phyloP scores from a whole-genome alignment of 2,888 invertebrate species.

The Drosophila monieri region DNA sequence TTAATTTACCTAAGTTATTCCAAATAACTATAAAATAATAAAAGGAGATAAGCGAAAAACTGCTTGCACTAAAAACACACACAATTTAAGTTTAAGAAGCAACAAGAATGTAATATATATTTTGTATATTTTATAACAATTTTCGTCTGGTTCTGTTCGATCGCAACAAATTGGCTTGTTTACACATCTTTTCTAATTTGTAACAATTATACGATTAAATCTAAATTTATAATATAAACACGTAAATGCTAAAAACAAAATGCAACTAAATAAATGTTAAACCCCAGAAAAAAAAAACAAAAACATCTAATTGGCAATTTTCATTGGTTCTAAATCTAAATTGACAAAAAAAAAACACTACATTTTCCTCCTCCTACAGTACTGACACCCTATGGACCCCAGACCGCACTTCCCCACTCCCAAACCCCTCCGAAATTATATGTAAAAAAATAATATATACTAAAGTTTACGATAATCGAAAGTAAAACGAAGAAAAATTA shows the following conservation, averaged over 20 bases:
- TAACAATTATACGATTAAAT: constrained; percentile 51
- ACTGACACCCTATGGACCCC: constrained; percentile 22
- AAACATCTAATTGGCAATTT: constrained; percentile 66
- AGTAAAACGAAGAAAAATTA: constrained; percentile 24
- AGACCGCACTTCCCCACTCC: constrained; percentile 3
- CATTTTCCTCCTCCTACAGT: constrained; percentile 17
- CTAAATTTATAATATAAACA: constrained; percentile 62
- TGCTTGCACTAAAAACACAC: constrained; percentile 14
- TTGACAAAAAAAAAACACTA: constrained; percentile 6
- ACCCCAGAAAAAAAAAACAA: constrained; percentile 63
- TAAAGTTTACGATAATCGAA: constrained; percentile 42
- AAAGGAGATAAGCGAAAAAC: constrained; percentile 22
- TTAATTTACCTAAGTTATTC: constrained; percentile 70
- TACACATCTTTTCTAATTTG: constrained; percentile 56
- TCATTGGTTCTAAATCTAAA: constrained; percentile 51
- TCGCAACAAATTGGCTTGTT: constrained; percentile 55
- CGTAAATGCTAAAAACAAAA: constrained; percentile 70
- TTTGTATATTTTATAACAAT: constrained; percentile 39
- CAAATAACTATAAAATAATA: constrained; percentile 77
- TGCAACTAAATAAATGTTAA: constrained; percentile 80
- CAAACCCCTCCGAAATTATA: constrained; percentile 4
- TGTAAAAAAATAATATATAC: constrained; percentile 38
- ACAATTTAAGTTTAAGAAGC: constrained; percentile 32
- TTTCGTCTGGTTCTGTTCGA: constrained; percentile 32
- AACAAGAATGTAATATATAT: constrained; percentile 42